A percentile compares a stretch with the other conserved stretches of the same genome.
phyloP scores from a whole-genome alignment of 2,113 vertebrate genomes.

The Psammodynastes pulverulentus region DNA sequence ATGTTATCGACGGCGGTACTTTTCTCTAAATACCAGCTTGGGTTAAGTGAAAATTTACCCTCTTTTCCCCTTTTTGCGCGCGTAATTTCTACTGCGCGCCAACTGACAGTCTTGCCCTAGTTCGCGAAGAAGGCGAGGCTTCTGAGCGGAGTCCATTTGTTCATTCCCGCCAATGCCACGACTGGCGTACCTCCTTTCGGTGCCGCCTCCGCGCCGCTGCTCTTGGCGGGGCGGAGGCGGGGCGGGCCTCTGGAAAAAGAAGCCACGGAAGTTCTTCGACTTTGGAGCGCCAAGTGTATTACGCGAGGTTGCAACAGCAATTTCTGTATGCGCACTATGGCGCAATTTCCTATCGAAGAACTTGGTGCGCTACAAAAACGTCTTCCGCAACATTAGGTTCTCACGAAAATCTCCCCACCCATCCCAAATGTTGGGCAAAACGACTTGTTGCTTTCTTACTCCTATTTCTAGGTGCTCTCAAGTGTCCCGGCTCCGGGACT shows the following conservation, averaged over 20 bases:
- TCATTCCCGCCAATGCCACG: no score
- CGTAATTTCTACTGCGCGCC: not conserved
- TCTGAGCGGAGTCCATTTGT: not conserved
- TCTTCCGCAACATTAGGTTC: not conserved
- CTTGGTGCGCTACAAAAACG: not conserved
- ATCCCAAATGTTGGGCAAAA: not conserved
- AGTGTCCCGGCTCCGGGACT: not conserved
- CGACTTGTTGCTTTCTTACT: not conserved
- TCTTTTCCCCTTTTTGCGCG: not conserved
- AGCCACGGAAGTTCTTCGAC: not conserved
- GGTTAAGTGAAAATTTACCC: not conserved
- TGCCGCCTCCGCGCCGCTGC: not conserved
- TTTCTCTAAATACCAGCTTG: not conserved
- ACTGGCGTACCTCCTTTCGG: no score
- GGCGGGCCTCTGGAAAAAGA: not conserved
- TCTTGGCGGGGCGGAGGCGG: not conserved
- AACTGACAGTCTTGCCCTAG: not conserved
- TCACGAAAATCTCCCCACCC: not conserved
- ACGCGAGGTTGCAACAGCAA: not conserved
- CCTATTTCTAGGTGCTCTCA: not conserved
- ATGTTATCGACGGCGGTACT: not conserved
- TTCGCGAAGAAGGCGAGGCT: not conserved
- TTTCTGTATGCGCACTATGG: not conserved
- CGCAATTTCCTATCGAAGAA: not conserved
- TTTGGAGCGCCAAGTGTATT: not conserved